Evolutionary conservation across 1,140 invertebrate species (phyloP).

Genomic region (Tetramorium simillimum): DNA sequence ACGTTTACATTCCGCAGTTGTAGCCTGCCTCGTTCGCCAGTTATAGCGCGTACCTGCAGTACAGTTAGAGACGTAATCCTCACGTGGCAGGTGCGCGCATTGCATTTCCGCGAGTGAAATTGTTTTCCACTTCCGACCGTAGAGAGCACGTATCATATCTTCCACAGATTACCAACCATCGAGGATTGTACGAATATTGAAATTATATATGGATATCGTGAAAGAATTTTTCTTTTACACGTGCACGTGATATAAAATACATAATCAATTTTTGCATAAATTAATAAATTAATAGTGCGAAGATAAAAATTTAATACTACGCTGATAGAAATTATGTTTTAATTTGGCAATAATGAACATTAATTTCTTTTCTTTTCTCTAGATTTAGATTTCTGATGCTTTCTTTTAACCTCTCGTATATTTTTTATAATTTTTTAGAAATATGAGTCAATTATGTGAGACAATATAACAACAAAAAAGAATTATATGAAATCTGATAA

Average conservation of each 20-base stretch:
- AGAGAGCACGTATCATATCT: slow-evolving; percentile 36
- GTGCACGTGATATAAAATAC: neutral
- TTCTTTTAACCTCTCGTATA: neutral
- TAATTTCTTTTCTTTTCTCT: neutral
- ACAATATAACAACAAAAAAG: neutral
- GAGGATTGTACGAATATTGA: neutral
- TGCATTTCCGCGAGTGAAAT: slow-evolving; percentile 47
- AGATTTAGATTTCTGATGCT: neutral
- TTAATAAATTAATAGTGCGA: neutral
- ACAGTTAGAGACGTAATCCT: slow-evolving; percentile 63
- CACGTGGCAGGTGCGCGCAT: slow-evolving; percentile 49
- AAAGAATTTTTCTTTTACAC: slow-evolving; percentile 1
- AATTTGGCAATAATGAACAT: neutral
- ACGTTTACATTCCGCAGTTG: slow-evolving; percentile 7
- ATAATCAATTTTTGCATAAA: neutral
- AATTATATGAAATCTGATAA: neutral
- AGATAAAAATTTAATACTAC: neutral
- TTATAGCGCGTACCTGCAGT: slow-evolving; percentile 36
- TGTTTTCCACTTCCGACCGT: neutral
- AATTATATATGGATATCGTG: slow-evolving; percentile 18
- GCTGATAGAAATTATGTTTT: neutral
- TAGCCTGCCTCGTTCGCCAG: slow-evolving; percentile 28
- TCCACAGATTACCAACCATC: neutral
- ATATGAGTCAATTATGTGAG: neutral
- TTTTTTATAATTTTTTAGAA: neutral